phyloP scores from a whole-genome alignment of 2,797 vertebrate genomes.

The Enteromius radiatus region DNA sequence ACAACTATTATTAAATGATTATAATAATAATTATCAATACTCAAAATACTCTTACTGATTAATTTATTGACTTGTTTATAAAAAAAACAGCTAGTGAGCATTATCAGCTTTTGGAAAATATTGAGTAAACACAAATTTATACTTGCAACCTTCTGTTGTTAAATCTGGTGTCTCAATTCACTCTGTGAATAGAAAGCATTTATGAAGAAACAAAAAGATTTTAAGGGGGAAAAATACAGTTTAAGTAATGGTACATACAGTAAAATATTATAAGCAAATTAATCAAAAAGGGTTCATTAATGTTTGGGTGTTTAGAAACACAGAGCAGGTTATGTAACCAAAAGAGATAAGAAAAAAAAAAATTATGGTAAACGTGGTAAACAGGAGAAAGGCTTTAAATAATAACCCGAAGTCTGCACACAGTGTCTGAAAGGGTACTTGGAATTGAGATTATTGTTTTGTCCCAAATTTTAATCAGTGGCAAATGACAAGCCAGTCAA shows the following conservation, averaged over 20 bases:
- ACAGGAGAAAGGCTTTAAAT: neutral
- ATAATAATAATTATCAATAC: too few relatives aligned
- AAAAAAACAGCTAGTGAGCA: neutral
- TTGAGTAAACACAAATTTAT: neutral
- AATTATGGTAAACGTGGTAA: neutral
- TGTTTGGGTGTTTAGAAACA: neutral
- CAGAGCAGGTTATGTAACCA: neutral
- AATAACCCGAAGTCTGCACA: neutral
- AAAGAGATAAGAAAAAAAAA: neutral
- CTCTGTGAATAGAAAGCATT: neutral
- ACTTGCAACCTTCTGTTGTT: neutral
- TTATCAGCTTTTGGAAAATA: neutral
- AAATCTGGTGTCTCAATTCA: neutral
- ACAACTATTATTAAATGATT: neutral
- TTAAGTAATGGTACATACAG: neutral
- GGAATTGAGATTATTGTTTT: slow-evolving; percentile 2
- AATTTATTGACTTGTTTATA: neutral
- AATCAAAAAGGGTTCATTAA: neutral
- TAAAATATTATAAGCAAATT: neutral
- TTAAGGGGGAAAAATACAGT: neutral
- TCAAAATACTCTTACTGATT: neutral
- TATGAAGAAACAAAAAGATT: neutral
- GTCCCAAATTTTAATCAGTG: slow-evolving; percentile 10
- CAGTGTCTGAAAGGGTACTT: neutral
- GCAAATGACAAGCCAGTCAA: slow-evolving; percentile 14